Conservation (phyloP, 2,888 invertebrate species). For the Mellilla xanthometata region DNA sequence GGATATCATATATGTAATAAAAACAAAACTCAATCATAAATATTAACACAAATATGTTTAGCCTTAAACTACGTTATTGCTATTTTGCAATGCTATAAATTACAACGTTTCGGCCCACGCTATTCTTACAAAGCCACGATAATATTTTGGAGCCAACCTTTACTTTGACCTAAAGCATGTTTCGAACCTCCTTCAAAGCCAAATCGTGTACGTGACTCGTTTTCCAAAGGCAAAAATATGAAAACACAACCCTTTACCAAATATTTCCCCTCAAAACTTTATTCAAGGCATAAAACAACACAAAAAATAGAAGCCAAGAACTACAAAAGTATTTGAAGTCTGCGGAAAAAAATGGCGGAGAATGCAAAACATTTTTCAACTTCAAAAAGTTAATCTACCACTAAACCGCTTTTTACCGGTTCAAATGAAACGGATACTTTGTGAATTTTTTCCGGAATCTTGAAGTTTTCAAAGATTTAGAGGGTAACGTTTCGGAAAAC, state of each 20-base stretch:
- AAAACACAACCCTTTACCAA: conserved; percentile 3
- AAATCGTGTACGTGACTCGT: conserved; percentile 3
- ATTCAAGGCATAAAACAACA: no score
- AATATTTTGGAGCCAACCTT: background rate
- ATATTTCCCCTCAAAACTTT: conserved; percentile 4
- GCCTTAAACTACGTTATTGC: no score
- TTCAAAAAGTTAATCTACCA: conserved; percentile 32
- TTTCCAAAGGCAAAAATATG: background rate
- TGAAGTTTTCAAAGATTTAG: conserved; percentile 23
- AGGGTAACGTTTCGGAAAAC: conserved; percentile 25
- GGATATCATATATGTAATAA: no score
- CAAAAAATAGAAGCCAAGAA: background rate
- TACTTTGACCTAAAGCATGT: background rate
- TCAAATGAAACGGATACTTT: conserved; percentile 29
- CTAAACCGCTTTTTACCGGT: conserved; percentile 30
- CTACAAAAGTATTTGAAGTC: conserved; percentile 13
- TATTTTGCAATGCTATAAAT: no score
- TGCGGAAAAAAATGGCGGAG: conserved; percentile 22
- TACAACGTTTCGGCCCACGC: no score
- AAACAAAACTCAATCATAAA: no score
- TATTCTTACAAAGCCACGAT: no score
- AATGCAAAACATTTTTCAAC: conserved; percentile 33
- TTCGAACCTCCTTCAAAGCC: background rate
- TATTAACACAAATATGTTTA: no score
- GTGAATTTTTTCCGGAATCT: conserved; percentile 25